Evolutionary conservation across 2,888 invertebrate genomes (phyloP), one percentile per base, ranked within the genome.

Genomic region (Rhagium mordax): DNA sequence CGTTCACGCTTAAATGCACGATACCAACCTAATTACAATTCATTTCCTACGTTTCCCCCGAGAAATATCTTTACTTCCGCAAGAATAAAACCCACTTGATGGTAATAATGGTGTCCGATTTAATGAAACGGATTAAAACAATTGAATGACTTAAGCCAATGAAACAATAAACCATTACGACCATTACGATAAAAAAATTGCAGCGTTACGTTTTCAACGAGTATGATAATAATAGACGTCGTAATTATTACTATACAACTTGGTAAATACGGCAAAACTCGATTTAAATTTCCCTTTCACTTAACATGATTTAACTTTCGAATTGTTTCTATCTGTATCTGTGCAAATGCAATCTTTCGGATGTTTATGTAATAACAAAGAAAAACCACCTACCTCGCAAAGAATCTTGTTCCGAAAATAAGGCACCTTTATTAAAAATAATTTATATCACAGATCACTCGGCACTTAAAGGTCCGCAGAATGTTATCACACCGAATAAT

Each of bases 201-300:
- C n/a, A 51, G 16, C 13, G 16, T 33, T 20, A n/a, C 33, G 20
- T 51, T 62, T 21, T 0, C 10, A 15, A n/a, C 24, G 24, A 15
- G 55, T 55, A 24, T 16, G 18, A 20, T 18, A 59, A 59, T 59
- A 16, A 59, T 16, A 29, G 29, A 10, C 20, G 13, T 41, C 33
- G 53, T 29, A 65, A 33, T 53, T 13, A 51, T 62, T n/a, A 48
- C 15, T 15, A 13, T 29, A 2, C 33, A 41, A 41, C 47, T 67
- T 53, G 41, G 24, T 47, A 53, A 61, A 70, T 51, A 24, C 60
- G 10, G 41, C 57, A 68, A 21, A 59, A 21, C 51, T 55, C 29
- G 51, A 59, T 59, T 66, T 53, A 20, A 74, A 71, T 78, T 78
- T 75, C 71, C 75, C 78, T 78, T 77, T 78, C 78, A 77, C 77